Percentiles rank a stretch among this genome's conserved stretches.
Evolutionary conservation across 1,140 invertebrate genomes (phyloP).

Genomic region (Eupristina koningsbergeri): DNA sequence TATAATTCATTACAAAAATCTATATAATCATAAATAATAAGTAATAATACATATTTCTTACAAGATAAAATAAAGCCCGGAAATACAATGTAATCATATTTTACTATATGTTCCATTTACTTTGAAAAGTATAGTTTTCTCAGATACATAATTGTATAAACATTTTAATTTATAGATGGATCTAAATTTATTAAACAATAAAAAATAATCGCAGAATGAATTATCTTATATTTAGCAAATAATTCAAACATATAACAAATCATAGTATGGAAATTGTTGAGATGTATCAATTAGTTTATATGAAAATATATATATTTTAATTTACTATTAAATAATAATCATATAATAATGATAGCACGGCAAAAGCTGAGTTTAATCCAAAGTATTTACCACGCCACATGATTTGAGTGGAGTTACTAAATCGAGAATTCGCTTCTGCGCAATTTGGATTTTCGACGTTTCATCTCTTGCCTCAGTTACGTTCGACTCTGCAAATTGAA

Average conservation of each 20-base stretch:
- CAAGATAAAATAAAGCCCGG: too few species aligned
- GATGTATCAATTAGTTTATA: conserved; percentile 54
- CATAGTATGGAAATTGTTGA: conserved; percentile 31
- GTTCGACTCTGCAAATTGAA: not conserved
- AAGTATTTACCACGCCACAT: conserved; percentile 21
- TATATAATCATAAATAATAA: too few species aligned
- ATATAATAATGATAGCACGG: too few species aligned
- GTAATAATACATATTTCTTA: too few species aligned
- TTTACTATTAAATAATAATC: not conserved
- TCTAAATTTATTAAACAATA: conserved; percentile 14
- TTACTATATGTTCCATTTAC: too few species aligned
- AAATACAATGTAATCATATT: too few species aligned
- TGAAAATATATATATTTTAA: conserved; percentile 54
- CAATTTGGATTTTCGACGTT: conserved; percentile 15
- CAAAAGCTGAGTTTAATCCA: conserved; percentile 29
- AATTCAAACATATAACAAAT: conserved; percentile 28
- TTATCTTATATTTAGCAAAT: conserved; percentile 35
- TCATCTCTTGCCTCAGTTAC: not conserved
- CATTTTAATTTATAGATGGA: too few species aligned
- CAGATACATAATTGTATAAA: too few species aligned
- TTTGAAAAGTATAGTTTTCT: too few species aligned
- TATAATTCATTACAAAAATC: too few species aligned
- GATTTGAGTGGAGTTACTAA: too few species aligned
- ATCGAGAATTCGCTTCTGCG: too few species aligned
- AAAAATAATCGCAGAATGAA: conserved; percentile 43